Percentiles rank a stretch among this genome's conserved stretches.
These are phyloP conservation scores for Cheiracanthium punctorium DNA, from an alignment of 2,888 invertebrate genomes.

Conservation along the genomic window DNA sequence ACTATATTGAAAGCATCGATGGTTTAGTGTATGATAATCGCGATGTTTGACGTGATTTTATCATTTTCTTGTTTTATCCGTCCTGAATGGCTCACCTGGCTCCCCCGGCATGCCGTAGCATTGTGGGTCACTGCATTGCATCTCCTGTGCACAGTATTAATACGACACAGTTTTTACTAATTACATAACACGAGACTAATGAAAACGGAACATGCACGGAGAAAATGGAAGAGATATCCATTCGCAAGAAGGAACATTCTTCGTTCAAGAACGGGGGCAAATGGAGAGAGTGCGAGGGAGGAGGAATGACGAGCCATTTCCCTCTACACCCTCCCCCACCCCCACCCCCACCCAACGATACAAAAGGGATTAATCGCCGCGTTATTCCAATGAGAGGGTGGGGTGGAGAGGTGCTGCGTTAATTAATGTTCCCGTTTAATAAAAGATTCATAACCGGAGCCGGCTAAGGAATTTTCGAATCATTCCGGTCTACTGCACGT, in stretches of 20 bases:
- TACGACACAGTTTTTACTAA: too few species aligned
- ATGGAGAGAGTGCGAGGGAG: not conserved
- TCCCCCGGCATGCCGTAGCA: too few species aligned
- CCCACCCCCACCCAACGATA: too few species aligned
- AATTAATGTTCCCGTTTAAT: constrained; percentile 4
- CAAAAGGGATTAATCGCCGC: not conserved
- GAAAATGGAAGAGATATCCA: not conserved
- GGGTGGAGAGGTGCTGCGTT: not conserved
- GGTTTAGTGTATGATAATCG: too few species aligned
- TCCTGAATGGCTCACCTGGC: too few species aligned
- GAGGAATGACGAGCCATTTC: not conserved
- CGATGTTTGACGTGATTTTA: too few species aligned
- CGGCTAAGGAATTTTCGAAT: not conserved
- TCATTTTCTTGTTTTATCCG: too few species aligned
- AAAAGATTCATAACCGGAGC: constrained; percentile 3
- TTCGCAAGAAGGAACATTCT: not conserved
- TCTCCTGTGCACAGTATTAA: too few species aligned
- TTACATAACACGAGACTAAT: not conserved
- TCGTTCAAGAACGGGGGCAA: not conserved
- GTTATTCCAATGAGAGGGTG: not conserved
- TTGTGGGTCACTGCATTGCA: too few species aligned
- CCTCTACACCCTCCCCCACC: too few species aligned
- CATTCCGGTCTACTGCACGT: constrained; percentile 2
- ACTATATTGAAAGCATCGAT: too few species aligned
- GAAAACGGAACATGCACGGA: not conserved